Percentiles rank a stretch among this genome's conserved stretches.
These are phyloP conservation scores for Thripadectes ignobilis DNA, from an alignment of 2,797 vertebrate genomes.

Conservation along the genomic window DNA sequence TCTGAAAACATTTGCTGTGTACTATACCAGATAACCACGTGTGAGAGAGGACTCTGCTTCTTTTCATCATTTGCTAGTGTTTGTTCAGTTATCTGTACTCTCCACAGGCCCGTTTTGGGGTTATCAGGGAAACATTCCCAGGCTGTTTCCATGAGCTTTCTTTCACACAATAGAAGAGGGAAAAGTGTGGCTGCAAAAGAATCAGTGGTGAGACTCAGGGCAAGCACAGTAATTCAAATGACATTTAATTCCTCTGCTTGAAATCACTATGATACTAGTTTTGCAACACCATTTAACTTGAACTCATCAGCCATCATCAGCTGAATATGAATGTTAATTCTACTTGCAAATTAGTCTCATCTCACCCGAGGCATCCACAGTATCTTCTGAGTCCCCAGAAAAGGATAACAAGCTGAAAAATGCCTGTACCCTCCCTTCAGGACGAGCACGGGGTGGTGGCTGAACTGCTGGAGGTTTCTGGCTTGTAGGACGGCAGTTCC, in stretches of 20 bases:
- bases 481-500: slow-evolving; percentile 75
- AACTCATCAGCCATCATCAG: background rate
- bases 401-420: slow-evolving; percentile 86
- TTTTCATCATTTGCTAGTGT: background rate
- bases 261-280: background rate
- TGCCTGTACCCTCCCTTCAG: slow-evolving; percentile 84
- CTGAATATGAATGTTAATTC: background rate
- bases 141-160: background rate
- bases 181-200: background rate
- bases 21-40: background rate
- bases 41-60: background rate
- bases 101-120: background rate
- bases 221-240: background rate
- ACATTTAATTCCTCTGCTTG: background rate
- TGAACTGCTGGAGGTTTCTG: slow-evolving; percentile 67
- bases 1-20: background rate
- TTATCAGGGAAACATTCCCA: background rate
- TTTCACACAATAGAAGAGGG: background rate
- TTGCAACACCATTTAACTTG: background rate
- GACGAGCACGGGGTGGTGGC: slow-evolving; percentile 75
- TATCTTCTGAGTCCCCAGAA: slow-evolving; percentile 86
- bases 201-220: background rate
- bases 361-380: slow-evolving; percentile 86
- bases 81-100: slow-evolving; percentile 20
- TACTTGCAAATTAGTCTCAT: background rate